Conservation (phyloP, 2,113 vertebrate genomes). For the Physeter macrocephalus region DNA sequence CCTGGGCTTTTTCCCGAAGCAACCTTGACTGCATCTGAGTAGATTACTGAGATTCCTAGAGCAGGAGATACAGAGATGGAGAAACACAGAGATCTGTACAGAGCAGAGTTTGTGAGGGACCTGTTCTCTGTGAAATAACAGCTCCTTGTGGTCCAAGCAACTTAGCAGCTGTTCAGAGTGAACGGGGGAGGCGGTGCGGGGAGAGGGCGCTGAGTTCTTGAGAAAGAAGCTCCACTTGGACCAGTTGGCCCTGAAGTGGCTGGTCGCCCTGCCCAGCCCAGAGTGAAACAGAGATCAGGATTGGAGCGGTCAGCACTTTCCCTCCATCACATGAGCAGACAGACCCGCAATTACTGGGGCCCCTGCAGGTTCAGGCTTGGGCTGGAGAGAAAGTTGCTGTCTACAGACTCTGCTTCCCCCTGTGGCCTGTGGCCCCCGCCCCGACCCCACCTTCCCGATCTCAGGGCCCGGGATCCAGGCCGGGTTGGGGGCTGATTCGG, state of each 20-base stretch:
- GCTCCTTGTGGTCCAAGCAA: background rate
- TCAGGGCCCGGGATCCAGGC: background rate
- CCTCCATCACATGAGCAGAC: background rate
- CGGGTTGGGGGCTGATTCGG: background rate
- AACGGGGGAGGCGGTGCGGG: background rate
- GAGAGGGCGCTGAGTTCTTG: too few relatives aligned
- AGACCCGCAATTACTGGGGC: background rate
- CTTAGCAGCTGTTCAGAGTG: background rate
- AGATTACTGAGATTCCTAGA: background rate
- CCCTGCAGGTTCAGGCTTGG: background rate
- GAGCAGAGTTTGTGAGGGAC: fast-evolving
- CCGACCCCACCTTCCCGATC: too few relatives aligned
- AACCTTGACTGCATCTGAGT: too few relatives aligned
- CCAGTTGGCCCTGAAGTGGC: fast-evolving
- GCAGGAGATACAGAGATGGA: background rate
- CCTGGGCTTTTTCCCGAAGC: background rate
- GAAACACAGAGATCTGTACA: background rate
- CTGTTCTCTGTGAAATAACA: background rate
- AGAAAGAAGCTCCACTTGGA: background rate
- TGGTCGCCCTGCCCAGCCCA: background rate
- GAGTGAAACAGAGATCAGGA: background rate
- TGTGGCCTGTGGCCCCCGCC: background rate
- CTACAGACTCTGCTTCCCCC: background rate
- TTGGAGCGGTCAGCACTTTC: background rate
- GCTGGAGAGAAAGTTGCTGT: background rate